phyloP scores from a whole-genome alignment of 2,888 invertebrate genomes.

The Polyommatus icarus region DNA sequence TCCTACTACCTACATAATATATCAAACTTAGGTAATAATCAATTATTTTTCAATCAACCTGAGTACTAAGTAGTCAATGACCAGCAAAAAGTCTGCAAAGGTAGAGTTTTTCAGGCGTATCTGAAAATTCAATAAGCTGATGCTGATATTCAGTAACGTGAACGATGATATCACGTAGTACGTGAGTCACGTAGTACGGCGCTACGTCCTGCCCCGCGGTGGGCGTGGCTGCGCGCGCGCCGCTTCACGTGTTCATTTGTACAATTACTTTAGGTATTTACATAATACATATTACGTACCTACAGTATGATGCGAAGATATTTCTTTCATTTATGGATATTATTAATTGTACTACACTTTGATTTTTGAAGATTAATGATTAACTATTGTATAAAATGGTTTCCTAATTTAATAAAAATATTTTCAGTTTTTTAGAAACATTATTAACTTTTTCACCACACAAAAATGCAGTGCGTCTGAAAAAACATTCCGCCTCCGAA shows the following conservation, averaged over 20 bases:
- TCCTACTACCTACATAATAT: too few relatives aligned
- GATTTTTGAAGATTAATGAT: background rate
- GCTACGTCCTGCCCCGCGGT: constrained; percentile 39
- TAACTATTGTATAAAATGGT: background rate
- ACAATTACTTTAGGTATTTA: constrained; percentile 20
- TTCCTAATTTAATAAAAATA: too few relatives aligned
- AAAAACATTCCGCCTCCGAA: constrained; percentile 28
- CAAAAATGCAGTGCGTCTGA: background rate
- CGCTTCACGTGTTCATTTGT: constrained; percentile 45
- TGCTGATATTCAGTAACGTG: background rate
- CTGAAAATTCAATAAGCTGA: background rate
- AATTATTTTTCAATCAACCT: too few relatives aligned
- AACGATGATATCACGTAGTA: constrained; percentile 33
- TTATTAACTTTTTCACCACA: background rate
- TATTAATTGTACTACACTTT: background rate
- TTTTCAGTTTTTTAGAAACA: too few relatives aligned
- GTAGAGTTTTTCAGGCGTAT: background rate
- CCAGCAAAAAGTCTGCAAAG: too few relatives aligned
- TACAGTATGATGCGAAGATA: background rate
- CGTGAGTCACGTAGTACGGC: constrained; percentile 29
- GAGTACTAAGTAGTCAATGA: too few relatives aligned
- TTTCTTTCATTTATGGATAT: background rate
- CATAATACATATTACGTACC: background rate
- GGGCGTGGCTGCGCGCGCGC: constrained; percentile 54
- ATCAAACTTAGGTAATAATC: too few relatives aligned